These are phyloP conservation scores for Lytechinus variegatus DNA, from an alignment of 35 echinoderm and acorn worm species.

Conservation along the genomic window DNA sequence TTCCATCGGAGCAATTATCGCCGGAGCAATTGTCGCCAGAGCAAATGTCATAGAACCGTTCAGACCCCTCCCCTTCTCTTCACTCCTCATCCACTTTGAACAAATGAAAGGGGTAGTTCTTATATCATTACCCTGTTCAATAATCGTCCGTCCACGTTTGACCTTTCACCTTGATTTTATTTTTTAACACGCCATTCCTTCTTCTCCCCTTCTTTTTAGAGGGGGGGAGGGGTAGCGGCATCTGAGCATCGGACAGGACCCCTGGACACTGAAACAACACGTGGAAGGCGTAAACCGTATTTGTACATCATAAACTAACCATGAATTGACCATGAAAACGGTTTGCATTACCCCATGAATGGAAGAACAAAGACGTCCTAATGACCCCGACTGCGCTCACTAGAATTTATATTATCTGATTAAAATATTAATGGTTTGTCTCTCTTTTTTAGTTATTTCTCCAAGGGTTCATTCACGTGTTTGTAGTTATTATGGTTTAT, in stretches of 20 bases:
- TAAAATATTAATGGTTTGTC: neutral
- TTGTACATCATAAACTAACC: conserved; percentile 35
- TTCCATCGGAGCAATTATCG: too few species aligned
- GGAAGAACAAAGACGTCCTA: conserved; percentile 6
- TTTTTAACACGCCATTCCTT: too few species aligned
- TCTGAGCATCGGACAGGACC: too few species aligned
- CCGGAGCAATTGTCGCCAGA: too few species aligned
- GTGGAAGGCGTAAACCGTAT: conserved; percentile 19
- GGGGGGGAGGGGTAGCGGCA: too few species aligned
- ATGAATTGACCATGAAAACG: neutral
- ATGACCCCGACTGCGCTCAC: conserved; percentile 8
- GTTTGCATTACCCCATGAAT: neutral
- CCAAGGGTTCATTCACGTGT: neutral
- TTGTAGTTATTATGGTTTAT: neutral
- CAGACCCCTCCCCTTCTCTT: neutral
- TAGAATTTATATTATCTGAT: conserved; percentile 33
- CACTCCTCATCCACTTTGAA: neutral
- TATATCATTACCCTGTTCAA: too few species aligned
- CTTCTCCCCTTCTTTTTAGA: neutral
- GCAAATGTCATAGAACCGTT: neutral
- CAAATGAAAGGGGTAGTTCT: too few species aligned
- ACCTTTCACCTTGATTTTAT: too few species aligned
- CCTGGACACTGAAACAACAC: neutral
- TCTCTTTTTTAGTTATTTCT: too few species aligned
- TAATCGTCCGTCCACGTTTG: too few species aligned